These are phyloP conservation scores for Drosophila paramelanica DNA, from an alignment of 2,888 invertebrate species.

Conservation along the genomic window DNA sequence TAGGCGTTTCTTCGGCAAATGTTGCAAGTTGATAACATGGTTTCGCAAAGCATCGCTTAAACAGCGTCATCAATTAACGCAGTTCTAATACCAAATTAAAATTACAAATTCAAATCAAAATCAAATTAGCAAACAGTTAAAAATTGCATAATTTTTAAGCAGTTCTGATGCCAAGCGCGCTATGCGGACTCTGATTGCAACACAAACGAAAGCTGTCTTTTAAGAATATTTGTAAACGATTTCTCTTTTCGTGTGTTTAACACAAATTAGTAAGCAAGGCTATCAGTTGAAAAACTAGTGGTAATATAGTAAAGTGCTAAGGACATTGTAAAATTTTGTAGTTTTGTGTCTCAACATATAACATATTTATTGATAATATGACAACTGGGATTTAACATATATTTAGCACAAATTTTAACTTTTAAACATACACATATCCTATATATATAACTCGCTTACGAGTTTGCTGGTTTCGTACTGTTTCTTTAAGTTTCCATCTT, in stretches of 20 bases:
- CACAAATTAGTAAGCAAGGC: conserved; percentile 29
- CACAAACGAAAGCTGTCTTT: conserved; percentile 7
- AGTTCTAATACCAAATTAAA: neutral
- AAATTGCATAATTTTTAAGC: neutral
- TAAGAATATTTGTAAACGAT: conserved; percentile 3
- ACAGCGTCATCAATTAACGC: neutral
- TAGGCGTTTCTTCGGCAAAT: conserved; percentile 51
- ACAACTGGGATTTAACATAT: conserved; percentile 11
- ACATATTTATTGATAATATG: conserved; percentile 7
- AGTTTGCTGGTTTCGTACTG: conserved; percentile 2
- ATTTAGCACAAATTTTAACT: conserved; percentile 8
- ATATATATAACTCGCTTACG: neutral
- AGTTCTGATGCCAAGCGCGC: neutral
- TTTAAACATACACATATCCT: conserved; percentile 13
- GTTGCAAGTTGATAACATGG: conserved; percentile 16
- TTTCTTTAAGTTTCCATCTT: neutral
- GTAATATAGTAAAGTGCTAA: conserved; percentile 31
- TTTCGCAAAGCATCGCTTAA: conserved; percentile 6
- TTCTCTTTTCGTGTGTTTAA: conserved; percentile 15
- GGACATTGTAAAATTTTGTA: conserved; percentile 30
- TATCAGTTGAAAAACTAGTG: conserved; percentile 29
- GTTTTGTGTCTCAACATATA: conserved; percentile 19
- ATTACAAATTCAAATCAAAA: neutral
- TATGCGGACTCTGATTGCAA: conserved; percentile 14
- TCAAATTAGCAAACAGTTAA: neutral